Evolutionary conservation across 2,888 invertebrate genomes (phyloP).

Genomic region (Synanthedon andrenaeformis): DNA sequence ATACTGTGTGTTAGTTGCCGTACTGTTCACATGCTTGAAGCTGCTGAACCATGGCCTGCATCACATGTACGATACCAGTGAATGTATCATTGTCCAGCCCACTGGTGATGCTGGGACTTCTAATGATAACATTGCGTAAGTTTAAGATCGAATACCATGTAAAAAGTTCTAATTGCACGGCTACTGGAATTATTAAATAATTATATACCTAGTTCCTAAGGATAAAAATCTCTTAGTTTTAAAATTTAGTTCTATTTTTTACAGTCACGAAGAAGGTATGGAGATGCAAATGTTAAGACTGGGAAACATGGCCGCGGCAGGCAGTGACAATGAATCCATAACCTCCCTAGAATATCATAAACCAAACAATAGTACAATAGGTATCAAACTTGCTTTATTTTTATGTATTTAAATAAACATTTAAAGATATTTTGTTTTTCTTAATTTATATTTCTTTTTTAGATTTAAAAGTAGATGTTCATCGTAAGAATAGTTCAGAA

Average conservation of each 20-base stretch:
- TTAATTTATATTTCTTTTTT: conserved; percentile 18
- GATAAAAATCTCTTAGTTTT: too few species aligned
- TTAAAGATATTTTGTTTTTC: neutral
- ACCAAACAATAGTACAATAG: conserved; percentile 76
- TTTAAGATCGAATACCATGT: conserved; percentile 4
- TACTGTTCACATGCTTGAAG: conserved; percentile 87
- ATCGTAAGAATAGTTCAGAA: conserved; percentile 90
- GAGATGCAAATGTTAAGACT: conserved; percentile 80
- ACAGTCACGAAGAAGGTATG: conserved; percentile 82
- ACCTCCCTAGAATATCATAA: conserved; percentile 75
- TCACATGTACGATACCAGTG: conserved; percentile 94
- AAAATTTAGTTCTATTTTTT: conserved; percentile 7
- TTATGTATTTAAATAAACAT: neutral
- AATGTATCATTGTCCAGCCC: conserved; percentile 72
- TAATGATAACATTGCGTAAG: conserved; percentile 58
- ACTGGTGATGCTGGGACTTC: conserved; percentile 65
- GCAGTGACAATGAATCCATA: conserved; percentile 74
- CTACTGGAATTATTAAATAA: too few species aligned
- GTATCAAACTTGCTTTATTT: conserved; percentile 33
- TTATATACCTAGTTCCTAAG: too few species aligned
- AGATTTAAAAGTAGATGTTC: conserved; percentile 94
- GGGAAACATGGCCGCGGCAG: conserved; percentile 46
- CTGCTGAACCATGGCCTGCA: conserved; percentile 90
- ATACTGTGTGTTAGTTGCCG: conserved; percentile 85
- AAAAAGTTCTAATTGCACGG: neutral